Conservation (phyloP, 2,888 invertebrate species). For the Tenodera sinensis region DNA sequence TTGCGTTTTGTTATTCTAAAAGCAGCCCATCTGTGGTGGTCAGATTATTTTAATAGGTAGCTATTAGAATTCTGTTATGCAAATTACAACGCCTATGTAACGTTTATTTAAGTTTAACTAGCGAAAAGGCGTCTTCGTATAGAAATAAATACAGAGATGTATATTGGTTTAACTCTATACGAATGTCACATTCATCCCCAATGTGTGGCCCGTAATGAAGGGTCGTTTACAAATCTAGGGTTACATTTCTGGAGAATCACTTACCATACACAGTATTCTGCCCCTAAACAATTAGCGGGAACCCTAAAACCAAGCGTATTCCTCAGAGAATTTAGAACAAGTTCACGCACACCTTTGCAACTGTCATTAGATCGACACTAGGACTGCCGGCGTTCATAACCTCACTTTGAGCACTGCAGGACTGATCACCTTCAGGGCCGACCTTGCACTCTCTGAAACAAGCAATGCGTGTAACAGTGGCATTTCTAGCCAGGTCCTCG, state of each 20-base stretch:
- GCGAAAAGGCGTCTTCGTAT: no score
- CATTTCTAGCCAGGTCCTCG: neutral
- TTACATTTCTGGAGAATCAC: neutral
- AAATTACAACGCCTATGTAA: no score
- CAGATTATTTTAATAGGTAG: no score
- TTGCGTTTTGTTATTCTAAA: no score
- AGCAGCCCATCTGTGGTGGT: no score
- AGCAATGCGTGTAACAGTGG: neutral
- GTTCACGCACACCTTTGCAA: neutral
- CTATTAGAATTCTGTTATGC: no score
- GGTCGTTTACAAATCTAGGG: neutral
- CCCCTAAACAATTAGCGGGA: no score
- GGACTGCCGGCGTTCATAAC: neutral
- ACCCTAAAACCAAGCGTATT: neutral
- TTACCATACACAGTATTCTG: neutral
- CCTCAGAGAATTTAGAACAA: neutral
- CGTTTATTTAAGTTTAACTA: no score
- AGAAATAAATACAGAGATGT: no score
- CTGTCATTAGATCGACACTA: neutral
- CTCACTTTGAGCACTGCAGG: neutral
- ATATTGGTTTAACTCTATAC: no score
- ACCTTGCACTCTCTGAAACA: neutral
- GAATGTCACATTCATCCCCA: no score
- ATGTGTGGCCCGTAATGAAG: no score
- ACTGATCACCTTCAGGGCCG: neutral